phyloP scores from a whole-genome alignment of 2,797 vertebrate species.

The Oreortyx pictus region DNA sequence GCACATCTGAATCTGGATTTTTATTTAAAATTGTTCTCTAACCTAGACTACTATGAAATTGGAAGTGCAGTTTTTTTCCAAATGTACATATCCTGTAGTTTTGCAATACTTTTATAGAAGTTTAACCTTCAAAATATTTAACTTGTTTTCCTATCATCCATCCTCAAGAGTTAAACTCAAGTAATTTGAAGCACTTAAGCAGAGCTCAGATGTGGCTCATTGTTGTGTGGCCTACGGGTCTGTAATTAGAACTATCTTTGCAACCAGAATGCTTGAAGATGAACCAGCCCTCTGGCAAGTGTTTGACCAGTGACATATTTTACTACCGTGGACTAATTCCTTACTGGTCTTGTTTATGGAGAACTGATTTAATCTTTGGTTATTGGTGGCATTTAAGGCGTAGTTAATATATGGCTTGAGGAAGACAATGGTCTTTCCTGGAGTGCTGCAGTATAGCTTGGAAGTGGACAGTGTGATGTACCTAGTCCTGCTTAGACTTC shows the following conservation, averaged over 20 bases:
- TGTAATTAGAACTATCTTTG: not conserved
- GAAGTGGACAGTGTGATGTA: fast-evolving
- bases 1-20: not conserved
- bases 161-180: not conserved
- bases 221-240: not conserved
- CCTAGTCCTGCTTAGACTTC: not conserved
- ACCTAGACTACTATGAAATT: not conserved
- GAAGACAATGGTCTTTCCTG: not conserved
- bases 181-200: not conserved
- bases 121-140: not conserved
- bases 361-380: not conserved
- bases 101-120: not conserved
- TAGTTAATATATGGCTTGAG: not conserved
- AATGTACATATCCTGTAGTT: not conserved
- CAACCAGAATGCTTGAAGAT: not conserved
- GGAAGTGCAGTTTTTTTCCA: not conserved
- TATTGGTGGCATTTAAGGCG: not conserved
- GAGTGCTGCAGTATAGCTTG: not conserved
- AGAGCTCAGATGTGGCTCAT: not conserved
- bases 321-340: not conserved
- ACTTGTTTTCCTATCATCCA: not conserved
- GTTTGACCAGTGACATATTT: not conserved
- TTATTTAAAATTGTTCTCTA: not conserved
- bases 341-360: not conserved
- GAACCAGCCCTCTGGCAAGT: not conserved